phyloP scores from a whole-genome alignment of 1,140 invertebrate genomes.

The Diuraphis noxia region DNA sequence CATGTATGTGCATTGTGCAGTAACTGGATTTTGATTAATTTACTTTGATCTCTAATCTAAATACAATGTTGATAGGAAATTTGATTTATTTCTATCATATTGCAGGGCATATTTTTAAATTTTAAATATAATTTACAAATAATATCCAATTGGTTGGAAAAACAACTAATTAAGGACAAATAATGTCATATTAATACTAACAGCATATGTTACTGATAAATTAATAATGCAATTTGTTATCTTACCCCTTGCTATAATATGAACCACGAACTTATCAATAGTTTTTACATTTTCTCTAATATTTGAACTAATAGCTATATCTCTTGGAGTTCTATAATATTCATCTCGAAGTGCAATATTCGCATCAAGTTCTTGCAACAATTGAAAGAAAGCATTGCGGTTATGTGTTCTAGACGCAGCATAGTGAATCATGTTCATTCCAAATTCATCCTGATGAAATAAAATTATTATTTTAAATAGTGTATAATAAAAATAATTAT shows the following conservation, averaged over 20 bases:
- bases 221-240: not conserved
- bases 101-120: no score
- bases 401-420: constrained; percentile 77
- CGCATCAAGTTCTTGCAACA: constrained; percentile 76
- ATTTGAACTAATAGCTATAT: constrained; percentile 78
- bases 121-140: no score
- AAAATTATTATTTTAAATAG: not conserved
- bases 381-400: constrained; percentile 73
- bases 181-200: not conserved
- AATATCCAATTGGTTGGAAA: no score
- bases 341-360: constrained; percentile 80
- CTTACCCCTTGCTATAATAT: constrained; percentile 74
- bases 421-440: constrained; percentile 86
- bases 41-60: no score
- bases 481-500: not conserved
- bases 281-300: constrained; percentile 78
- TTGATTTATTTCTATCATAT: no score
- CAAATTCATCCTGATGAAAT: constrained; percentile 74
- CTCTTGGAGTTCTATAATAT: constrained; percentile 80
- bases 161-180: not conserved
- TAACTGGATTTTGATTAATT: no score
- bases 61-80: no score
- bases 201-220: not conserved
- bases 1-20: no score
- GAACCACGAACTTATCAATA: constrained; percentile 79